Percentiles rank a stretch among this genome's conserved stretches.
phyloP scores from a whole-genome alignment of 2,113 vertebrate species.

The Indri indri region DNA sequence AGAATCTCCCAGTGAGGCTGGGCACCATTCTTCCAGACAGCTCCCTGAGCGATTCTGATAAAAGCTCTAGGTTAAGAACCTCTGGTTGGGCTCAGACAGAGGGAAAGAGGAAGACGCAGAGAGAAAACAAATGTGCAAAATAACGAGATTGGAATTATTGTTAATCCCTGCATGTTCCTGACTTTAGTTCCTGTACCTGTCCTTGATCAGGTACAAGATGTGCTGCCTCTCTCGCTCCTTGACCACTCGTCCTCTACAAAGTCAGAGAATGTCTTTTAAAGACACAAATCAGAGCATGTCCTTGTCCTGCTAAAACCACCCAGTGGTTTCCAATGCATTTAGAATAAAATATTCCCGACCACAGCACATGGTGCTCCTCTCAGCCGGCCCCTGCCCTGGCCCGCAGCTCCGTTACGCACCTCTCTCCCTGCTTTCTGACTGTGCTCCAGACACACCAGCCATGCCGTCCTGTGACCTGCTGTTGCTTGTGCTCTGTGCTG shows the following conservation, averaged over 20 bases:
- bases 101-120: neutral
- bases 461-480: neutral
- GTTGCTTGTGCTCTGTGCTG: neutral
- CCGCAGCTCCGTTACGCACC: neutral
- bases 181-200: neutral
- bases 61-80: neutral
- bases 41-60: neutral
- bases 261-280: neutral
- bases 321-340: neutral
- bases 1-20: neutral
- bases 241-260: neutral
- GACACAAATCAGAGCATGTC: neutral
- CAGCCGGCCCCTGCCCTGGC: neutral
- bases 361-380: neutral
- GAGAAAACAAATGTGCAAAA: neutral
- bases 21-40: neutral
- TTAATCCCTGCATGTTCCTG: neutral
- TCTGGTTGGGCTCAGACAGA: neutral
- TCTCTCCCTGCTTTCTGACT: neutral
- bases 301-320: neutral
- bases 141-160: neutral
- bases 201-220: neutral
- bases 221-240: neutral
- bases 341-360: neutral
- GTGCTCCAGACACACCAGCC: neutral